Evolutionary conservation across 2,797 vertebrate species (phyloP).

Genomic region (Molossus alvarezi): DNA sequence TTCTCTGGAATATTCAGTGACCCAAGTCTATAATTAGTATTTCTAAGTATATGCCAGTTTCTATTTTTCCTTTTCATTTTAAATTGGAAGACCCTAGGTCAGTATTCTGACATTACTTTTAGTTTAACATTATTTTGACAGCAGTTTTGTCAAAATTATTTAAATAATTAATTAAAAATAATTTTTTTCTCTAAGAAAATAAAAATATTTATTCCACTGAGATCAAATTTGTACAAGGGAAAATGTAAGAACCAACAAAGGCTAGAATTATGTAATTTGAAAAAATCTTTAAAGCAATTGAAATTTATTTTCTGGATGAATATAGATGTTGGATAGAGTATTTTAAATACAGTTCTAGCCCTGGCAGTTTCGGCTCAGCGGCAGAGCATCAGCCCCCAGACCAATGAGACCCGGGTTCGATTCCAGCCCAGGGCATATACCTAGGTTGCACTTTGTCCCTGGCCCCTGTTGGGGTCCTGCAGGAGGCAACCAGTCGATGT

Average conservation of each 20-base stretch:
- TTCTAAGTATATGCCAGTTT: neutral
- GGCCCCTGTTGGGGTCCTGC: too few relatives aligned
- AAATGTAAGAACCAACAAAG: neutral
- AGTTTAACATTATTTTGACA: conserved; percentile 60
- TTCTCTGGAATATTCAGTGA: conserved; percentile 61
- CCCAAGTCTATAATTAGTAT: conserved; percentile 40
- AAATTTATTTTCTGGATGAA: neutral
- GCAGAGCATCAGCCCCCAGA: too few relatives aligned
- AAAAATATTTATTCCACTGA: conserved; percentile 15
- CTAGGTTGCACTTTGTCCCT: too few relatives aligned
- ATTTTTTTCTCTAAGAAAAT: conserved; percentile 10
- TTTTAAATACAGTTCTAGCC: too few relatives aligned
- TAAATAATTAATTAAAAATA: conserved; percentile 53
- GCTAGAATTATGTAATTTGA: conserved; percentile 41
- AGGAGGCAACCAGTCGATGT: too few relatives aligned
- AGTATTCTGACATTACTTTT: conserved; percentile 43
- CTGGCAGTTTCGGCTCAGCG: too few relatives aligned
- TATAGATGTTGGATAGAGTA: neutral
- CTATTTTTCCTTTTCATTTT: conserved; percentile 46
- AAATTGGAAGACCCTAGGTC: neutral
- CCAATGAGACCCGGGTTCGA: too few relatives aligned
- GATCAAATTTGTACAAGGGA: conserved; percentile 50
- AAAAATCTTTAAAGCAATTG: neutral
- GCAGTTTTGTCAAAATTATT: conserved; percentile 11
- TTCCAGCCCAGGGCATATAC: too few relatives aligned